These are phyloP conservation scores for Abrostola tripartita DNA, from an alignment of 2,888 invertebrate genomes.

Conservation along the genomic window DNA sequence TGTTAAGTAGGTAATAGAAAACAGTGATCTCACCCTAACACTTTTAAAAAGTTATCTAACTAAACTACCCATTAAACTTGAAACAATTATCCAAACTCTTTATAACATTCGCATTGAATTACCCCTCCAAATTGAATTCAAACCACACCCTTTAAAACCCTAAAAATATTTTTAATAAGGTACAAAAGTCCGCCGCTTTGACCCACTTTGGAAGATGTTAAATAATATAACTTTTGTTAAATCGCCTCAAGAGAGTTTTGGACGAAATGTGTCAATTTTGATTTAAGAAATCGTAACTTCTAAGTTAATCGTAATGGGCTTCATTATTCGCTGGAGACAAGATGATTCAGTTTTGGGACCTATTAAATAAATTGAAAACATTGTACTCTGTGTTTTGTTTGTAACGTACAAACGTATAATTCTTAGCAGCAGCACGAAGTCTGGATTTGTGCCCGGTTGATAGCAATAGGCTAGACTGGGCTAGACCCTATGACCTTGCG, in stretches of 20 bases:
- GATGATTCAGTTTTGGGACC: slow-evolving; percentile 39
- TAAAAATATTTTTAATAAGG: slow-evolving; percentile 36
- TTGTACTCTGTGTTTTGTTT: not conserved
- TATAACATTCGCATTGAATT: slow-evolving; percentile 11
- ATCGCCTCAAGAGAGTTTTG: slow-evolving; percentile 19
- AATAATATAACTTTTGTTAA: slow-evolving; percentile 37
- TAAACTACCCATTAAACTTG: slow-evolving; percentile 1
- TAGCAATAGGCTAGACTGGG: too few relatives aligned
- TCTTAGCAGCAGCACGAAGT: too few relatives aligned
- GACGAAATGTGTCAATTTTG: slow-evolving; percentile 50
- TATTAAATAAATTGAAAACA: not conserved
- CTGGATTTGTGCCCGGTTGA: too few relatives aligned
- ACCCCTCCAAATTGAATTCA: slow-evolving; percentile 23
- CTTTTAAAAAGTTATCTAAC: not conserved
- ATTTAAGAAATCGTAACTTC: slow-evolving; percentile 46
- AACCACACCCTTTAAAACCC: slow-evolving; percentile 22
- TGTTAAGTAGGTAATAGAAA: too few relatives aligned
- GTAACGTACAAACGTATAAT: not conserved
- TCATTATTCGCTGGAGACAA: slow-evolving; percentile 28
- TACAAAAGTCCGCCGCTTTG: slow-evolving; percentile 29
- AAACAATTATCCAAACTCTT: slow-evolving; percentile 8
- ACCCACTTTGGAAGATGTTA: slow-evolving; percentile 37
- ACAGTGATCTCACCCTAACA: too few relatives aligned
- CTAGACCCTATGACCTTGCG: too few relatives aligned
- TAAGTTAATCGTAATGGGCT: slow-evolving; percentile 24